Conservation (phyloP, 1,140 invertebrate genomes). For the Campoletis sonorensis region DNA sequence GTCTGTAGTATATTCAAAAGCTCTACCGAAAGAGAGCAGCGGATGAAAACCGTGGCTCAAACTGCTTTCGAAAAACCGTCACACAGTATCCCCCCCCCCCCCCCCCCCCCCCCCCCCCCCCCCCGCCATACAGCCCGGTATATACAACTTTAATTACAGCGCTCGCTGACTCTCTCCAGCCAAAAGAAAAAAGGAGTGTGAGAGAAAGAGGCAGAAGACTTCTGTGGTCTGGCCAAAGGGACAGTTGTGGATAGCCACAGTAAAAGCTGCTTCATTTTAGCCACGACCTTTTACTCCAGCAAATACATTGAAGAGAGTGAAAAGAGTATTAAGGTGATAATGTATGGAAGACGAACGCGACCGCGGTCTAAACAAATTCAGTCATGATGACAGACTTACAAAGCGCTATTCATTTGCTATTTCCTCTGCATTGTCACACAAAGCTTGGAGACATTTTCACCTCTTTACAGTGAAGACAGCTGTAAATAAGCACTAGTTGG, state of each 20-base stretch:
- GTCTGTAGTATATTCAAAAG: slow-evolving; percentile 31
- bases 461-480: too few relatives aligned
- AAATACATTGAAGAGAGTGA: background rate
- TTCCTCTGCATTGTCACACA: background rate
- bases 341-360: slow-evolving; percentile 13
- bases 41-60: slow-evolving; percentile 40
- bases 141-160: slow-evolving; percentile 42
- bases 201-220: background rate
- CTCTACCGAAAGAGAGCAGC: background rate
- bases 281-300: background rate
- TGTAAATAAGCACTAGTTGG: too few relatives aligned
- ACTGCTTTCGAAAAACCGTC: slow-evolving; percentile 42
- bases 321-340: slow-evolving; percentile 8
- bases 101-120: too few relatives aligned
- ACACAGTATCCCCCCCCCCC: background rate
- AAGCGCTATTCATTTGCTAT: background rate
- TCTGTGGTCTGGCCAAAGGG: background rate
- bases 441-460: background rate
- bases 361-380: background rate
- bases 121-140: background rate
- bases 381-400: slow-evolving; percentile 5
- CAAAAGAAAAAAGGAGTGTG: background rate
- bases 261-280: slow-evolving; percentile 33
- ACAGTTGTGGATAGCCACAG: slow-evolving; percentile 24
- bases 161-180: background rate